A percentile compares a stretch with the other conserved stretches of the same genome.
Evolutionary conservation across 2,113 vertebrate genomes (phyloP).

Genomic region (Calidris pygmaea): DNA sequence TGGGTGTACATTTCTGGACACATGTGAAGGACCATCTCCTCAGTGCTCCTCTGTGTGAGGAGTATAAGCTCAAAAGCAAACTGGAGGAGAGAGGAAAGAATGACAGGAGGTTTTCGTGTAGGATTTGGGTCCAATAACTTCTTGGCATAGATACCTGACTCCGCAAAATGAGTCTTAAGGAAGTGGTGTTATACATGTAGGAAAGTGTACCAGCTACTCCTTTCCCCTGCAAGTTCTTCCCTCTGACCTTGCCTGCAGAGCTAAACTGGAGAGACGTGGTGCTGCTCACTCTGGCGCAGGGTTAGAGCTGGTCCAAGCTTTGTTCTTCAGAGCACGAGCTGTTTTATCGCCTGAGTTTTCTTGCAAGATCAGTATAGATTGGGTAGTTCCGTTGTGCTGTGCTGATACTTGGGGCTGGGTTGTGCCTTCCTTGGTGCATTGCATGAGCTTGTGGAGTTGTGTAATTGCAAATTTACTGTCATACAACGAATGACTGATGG

Average conservation of each 20-base stretch:
- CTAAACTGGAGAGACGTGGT: neutral
- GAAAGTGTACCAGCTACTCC: neutral
- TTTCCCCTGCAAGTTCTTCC: neutral
- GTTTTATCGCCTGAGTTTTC: neutral
- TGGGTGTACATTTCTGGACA: neutral
- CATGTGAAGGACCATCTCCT: neutral
- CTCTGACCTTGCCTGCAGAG: neutral
- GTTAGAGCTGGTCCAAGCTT: neutral
- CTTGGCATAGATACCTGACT: neutral
- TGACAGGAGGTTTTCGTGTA: neutral
- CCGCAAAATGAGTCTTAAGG: neutral
- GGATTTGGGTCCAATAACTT: neutral
- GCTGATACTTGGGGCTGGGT: neutral
- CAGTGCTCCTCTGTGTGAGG: neutral
- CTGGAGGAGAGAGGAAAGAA: neutral
- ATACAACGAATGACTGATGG: constrained; percentile 63
- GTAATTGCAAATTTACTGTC: constrained; percentile 63
- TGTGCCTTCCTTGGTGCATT: constrained; percentile 11
- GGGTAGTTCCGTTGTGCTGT: neutral
- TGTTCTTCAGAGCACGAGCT: neutral
- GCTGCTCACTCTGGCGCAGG: neutral
- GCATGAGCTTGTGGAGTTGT: constrained; percentile 30
- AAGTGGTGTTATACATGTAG: neutral
- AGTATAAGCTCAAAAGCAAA: neutral
- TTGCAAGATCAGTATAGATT: neutral